phyloP scores from a whole-genome alignment of 1,140 invertebrate genomes.

The Triops longicaudatus region DNA sequence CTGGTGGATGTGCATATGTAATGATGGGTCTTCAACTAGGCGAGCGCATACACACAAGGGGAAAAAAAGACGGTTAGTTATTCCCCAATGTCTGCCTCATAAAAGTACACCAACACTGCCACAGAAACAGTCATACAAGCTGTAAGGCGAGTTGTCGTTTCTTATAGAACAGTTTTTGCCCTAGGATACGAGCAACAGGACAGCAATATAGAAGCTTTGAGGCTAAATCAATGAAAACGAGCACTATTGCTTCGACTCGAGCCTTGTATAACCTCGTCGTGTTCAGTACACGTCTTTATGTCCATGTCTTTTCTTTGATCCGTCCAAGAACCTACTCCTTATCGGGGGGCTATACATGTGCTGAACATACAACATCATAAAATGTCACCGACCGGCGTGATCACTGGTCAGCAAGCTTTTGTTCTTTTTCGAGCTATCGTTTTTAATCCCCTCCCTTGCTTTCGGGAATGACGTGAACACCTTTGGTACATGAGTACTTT shows the following conservation, averaged over 20 bases:
- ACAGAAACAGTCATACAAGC: neutral
- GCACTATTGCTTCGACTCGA: neutral
- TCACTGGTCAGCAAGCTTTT: slow-evolving; percentile 1
- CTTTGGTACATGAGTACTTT: neutral
- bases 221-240: neutral
- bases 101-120: neutral
- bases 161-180: neutral
- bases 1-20: neutral
- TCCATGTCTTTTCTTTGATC: too few species aligned
- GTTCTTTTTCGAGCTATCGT: neutral
- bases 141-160: too few species aligned
- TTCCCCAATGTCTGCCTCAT: neutral
- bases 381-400: too few species aligned
- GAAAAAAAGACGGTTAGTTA: neutral
- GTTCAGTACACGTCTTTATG: neutral
- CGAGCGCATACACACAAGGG: neutral
- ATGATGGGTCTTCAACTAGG: neutral
- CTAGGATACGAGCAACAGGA: slow-evolving; percentile 1
- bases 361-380: too few species aligned
- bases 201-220: neutral
- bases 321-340: too few species aligned
- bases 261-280: neutral
- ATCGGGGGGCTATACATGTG: too few species aligned
- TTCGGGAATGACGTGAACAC: neutral
- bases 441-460: neutral